A percentile compares a stretch with the other conserved stretches of the same genome.
Evolutionary conservation across 2,797 vertebrate genomes (phyloP).

Genomic region (Brachyalestes nurse): DNA sequence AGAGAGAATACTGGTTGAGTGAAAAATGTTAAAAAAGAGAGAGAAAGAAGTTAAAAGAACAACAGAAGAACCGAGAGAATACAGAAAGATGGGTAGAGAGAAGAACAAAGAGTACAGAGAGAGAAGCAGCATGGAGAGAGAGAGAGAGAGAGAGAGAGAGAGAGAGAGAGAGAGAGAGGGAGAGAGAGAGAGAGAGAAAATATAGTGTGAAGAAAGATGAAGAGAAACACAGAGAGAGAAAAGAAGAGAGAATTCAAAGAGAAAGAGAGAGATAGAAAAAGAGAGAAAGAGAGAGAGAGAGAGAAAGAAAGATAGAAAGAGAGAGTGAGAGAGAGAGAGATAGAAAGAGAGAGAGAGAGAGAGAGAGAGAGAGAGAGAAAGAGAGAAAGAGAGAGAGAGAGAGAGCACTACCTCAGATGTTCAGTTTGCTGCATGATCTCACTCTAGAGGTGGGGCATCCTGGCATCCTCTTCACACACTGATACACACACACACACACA

Average conservation of each 20-base stretch:
- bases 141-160: constrained; percentile 30
- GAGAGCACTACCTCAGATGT: constrained; percentile 47
- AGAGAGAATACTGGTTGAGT: too few species aligned
- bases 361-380: constrained; percentile 44
- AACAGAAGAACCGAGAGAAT: neutral
- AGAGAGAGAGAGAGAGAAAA: constrained; percentile 40
- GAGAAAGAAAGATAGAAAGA: constrained; percentile 36
- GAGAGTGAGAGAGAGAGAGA: constrained; percentile 51
- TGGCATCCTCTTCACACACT: constrained; percentile 52
- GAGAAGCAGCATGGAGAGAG: constrained; percentile 15
- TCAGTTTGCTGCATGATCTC: constrained; percentile 58
- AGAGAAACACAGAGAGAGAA: neutral
- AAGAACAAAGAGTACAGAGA: neutral
- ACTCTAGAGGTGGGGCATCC: constrained; percentile 59
- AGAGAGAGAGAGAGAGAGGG: neutral
- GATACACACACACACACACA: constrained; percentile 50
- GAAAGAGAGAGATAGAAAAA: constrained; percentile 21
- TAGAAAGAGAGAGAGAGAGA: constrained; percentile 20
- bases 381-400: constrained; percentile 51
- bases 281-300: constrained; percentile 23
- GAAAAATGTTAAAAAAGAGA: too few species aligned
- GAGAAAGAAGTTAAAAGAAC: too few species aligned
- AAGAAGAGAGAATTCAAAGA: constrained; percentile 24
- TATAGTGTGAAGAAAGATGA: too few species aligned
- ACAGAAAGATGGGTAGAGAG: neutral